These are phyloP conservation scores for Lagopus leucura DNA, from an alignment of 2,113 vertebrate genomes.

Conservation along the genomic window DNA sequence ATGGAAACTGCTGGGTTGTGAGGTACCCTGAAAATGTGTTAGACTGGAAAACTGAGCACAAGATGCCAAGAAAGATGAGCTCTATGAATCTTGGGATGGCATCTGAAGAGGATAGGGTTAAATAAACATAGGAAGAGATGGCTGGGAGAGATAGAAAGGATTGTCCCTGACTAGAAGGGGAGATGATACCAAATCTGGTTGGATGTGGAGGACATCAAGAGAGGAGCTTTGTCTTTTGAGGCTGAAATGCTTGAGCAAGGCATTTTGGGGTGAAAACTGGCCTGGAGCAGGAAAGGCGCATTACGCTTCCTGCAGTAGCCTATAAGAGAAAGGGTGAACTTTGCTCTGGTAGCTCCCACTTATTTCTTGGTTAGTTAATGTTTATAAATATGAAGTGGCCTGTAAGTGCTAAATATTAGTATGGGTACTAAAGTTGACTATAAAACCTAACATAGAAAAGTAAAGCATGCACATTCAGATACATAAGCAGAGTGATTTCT, in stretches of 20 bases:
- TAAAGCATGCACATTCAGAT: not conserved
- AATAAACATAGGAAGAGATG: not conserved
- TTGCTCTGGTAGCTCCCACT: not conserved
- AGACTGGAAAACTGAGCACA: not conserved
- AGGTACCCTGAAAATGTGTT: not conserved
- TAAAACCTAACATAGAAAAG: not conserved
- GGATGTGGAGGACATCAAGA: not conserved
- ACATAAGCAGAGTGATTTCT: not conserved
- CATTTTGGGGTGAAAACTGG: not conserved
- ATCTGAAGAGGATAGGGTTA: not conserved
- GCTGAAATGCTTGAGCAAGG: not conserved
- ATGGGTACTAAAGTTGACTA: not conserved
- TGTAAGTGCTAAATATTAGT: not conserved
- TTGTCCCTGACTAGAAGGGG: not conserved
- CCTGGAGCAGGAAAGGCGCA: not conserved
- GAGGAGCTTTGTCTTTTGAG: not conserved
- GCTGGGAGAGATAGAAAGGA: not conserved
- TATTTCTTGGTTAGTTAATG: constrained; percentile 23
- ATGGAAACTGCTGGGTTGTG: not conserved
- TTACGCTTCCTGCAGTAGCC: not conserved
- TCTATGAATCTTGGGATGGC: not conserved
- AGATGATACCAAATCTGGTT: not conserved
- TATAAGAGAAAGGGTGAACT: not conserved
- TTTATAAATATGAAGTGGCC: constrained; percentile 13
- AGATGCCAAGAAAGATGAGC: not conserved